Base-by-base conservation (phyloP, 2,888 invertebrate genomes). In the Spialia ferax region DNA sequence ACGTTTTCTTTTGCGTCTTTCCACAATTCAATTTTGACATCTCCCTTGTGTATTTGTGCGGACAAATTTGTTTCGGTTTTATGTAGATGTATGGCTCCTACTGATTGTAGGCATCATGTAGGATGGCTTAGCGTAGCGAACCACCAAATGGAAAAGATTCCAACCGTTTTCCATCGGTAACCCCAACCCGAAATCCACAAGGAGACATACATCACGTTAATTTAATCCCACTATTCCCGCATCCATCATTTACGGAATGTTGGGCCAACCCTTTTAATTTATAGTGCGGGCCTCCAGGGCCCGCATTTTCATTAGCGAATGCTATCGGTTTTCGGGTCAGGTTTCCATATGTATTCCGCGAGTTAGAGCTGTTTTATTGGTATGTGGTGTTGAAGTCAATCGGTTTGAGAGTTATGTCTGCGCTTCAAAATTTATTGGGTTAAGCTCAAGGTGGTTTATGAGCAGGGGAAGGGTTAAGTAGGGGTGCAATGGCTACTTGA, bases 171-270 rank as follows among this genome's bases (percentile, higher is more conserved):
- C 38, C 32, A 63, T 48, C 45, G 29, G 23, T n/a, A 45, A 18
- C 56, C 29, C 18, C 32, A 55, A 20, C 22, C 32, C 23, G 23
- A 52, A 59, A 52, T 66, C 59, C 65, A 59, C 22, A 35, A 38
- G 65, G 65, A 38, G 59, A 59, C 66, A 66, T 66, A 66, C 42
- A 66, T 66, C 66, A 66, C 52, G 60, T 66, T 66, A 66, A 66
- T 66, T 66, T 66, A 66, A 66, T 66, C 59, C 59, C 50, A 42
- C 59, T 54, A 38, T 54, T 66, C 38, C 56, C 64, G 38, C 59
- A 66, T 66, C 65, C 59, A 66, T 66, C 65, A 66, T 66, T 66
- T 66, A 66, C 65, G 65, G 64, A 59, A 66, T 66, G 57, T 59
- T 54, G 52, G 65, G 59, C 29, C 59, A 66, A 66, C 65, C 65